Base-by-base conservation (phyloP, 2,888 invertebrate species). In the Dioctria rufipes region DNA sequence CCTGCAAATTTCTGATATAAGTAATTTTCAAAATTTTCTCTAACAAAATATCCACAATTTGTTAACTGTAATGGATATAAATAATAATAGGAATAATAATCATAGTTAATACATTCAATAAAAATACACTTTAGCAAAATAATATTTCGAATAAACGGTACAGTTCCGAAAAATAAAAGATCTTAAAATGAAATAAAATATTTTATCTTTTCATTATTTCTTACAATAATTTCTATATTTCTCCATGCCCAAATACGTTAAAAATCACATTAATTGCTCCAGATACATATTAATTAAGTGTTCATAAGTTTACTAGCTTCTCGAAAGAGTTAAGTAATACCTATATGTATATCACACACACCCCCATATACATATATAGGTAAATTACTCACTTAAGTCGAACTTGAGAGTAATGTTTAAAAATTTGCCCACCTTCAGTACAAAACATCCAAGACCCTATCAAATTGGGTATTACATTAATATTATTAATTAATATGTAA, bases 361-460 rank as follows among this genome's bases (percentile, higher is more conserved):
- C n/a, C n/a, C n/a, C n/a, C n/a, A n/a, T n/a, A n/a, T 25, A 25
- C 2, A 25, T 25, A 25, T 25, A 25, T 25, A 60, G 60, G 13
- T 71, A 60, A 75, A 39, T 51, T 43, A 66, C 42, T 40, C 43
- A 51, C 46, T 6, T 66, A 66, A 75, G 60, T 43, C 42, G 25
- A 60, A 60, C 42, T 75, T 75, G 73, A 75, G 25, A 25, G 73
- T 75, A 75, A 75, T 60, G 25, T 60, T 75, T 49, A 65, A 78
- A 63, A 51, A 65, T 78, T 78, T 54, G 78, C 78, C 78, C 78
- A 78, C 78, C 78, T 78, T 78, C 66, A 78, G 78, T 78, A 78
- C 78, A 78, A 78, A 78, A 78, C 78, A 78, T 78, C 78, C 78
- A 78, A 78, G 25, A 54, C 54, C 78, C 54, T 40, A 51, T 40